phyloP scores from a whole-genome alignment of 64 coral and sea anemone genomes.

The Hydrozoanthus tunicans region DNA sequence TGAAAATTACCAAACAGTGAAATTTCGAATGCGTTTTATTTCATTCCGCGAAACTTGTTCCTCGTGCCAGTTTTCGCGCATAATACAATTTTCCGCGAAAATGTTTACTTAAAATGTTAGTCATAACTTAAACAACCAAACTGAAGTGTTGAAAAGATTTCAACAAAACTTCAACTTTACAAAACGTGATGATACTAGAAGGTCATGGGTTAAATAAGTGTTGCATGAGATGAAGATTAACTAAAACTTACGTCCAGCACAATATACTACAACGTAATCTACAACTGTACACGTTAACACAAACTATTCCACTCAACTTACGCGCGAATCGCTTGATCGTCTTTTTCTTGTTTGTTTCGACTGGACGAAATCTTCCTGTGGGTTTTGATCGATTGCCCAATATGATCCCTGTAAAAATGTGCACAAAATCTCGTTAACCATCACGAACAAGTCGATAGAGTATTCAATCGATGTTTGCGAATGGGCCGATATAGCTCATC shows the following conservation, averaged over 20 bases:
- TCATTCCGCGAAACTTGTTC: neutral
- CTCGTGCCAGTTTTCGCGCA: constrained; percentile 64
- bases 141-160: neutral
- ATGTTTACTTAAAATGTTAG: constrained; percentile 4
- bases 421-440: constrained; percentile 1
- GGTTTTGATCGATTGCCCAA: constrained; percentile 98
- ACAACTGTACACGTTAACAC: constrained; percentile 9
- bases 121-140: neutral
- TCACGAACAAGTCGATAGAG: neutral
- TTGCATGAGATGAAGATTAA: constrained; percentile 1
- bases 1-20: no score
- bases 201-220: neutral
- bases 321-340: constrained; percentile 82
- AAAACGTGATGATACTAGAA: neutral
- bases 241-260: neutral
- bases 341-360: constrained; percentile 88
- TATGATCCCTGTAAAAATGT: constrained; percentile 81
- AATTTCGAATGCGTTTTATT: neutral
- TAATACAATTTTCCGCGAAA: constrained; percentile 55
- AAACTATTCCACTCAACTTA: constrained; percentile 5
- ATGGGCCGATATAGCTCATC: constrained; percentile 35
- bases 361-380: constrained; percentile 79
- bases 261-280: constrained; percentile 22
- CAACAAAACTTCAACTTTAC: neutral
- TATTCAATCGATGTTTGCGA: constrained; percentile 6